Percentiles rank a stretch among this genome's conserved stretches.
phyloP scores from a whole-genome alignment of 1,140 invertebrate species.

The Eulimnadia texana region DNA sequence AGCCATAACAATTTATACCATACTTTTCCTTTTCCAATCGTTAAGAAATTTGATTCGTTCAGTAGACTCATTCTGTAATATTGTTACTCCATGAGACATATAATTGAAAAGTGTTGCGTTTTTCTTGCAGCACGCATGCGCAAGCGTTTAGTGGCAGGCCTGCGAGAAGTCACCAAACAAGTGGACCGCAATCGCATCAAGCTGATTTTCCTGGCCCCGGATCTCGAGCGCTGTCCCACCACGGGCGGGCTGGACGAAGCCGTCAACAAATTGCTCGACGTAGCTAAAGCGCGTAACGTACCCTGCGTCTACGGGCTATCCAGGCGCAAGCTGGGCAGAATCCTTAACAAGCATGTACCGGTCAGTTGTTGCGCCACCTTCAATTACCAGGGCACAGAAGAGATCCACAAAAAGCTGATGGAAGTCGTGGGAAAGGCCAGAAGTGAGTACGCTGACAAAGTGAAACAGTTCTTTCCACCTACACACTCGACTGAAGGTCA shows the following conservation, averaged over 20 bases:
- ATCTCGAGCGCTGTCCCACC: constrained; percentile 11
- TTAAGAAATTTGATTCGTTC: too few relatives aligned
- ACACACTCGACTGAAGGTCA: background rate
- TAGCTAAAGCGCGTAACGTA: constrained; percentile 28
- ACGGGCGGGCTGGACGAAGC: constrained; percentile 31
- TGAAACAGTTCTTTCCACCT: background rate
- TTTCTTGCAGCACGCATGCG: constrained; percentile 19
- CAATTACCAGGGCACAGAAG: constrained; percentile 34
- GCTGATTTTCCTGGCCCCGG: constrained; percentile 36
- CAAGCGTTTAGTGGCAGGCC: constrained; percentile 33
- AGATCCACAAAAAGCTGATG: constrained; percentile 7
- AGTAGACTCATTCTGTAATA: too few relatives aligned
- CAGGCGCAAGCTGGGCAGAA: constrained; percentile 29
- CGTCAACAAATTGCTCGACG: constrained; percentile 25
- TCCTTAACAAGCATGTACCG: constrained; percentile 35
- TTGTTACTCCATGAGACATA: too few relatives aligned
- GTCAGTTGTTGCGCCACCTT: constrained; percentile 37
- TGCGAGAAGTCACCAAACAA: constrained; percentile 37
- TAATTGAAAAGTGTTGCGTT: too few relatives aligned
- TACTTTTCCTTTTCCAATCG: too few relatives aligned
- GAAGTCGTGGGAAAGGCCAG: constrained; percentile 3
- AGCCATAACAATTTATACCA: too few relatives aligned
- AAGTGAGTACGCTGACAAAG: background rate
- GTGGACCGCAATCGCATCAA: constrained; percentile 34
- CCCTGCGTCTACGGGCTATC: constrained; percentile 36